A percentile compares a stretch with the other conserved stretches of the same genome.
These are phyloP conservation scores for Nyleta sp. DNA, from an alignment of 2,888 invertebrate genomes.

Conservation along the genomic window DNA sequence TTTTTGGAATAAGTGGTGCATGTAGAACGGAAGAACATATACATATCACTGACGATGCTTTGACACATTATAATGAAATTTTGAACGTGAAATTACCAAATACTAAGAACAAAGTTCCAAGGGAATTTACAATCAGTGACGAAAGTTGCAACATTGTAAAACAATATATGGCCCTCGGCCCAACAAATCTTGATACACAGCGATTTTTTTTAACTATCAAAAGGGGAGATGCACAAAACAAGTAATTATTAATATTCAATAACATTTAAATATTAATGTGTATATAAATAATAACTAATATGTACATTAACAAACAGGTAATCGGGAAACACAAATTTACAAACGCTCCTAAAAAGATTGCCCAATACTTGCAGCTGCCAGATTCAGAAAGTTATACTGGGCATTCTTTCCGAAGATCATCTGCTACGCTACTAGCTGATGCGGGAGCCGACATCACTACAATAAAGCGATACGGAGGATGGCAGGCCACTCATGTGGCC, in stretches of 20 bases:
- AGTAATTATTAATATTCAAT: not conserved
- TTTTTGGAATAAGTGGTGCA: too few species aligned
- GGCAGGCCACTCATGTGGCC: too few species aligned
- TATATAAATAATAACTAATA: too few species aligned
- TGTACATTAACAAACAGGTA: not conserved
- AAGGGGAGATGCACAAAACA: constrained; percentile 1
- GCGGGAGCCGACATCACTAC: too few species aligned
- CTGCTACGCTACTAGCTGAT: too few species aligned
- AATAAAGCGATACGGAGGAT: too few species aligned
- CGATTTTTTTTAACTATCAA: constrained; percentile 4
- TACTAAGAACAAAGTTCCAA: constrained; percentile 1
- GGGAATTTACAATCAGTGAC: constrained; percentile 18
- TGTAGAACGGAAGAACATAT: too few species aligned
- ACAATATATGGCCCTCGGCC: constrained; percentile 1
- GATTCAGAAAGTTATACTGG: too few species aligned
- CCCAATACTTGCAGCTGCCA: constrained; percentile 11
- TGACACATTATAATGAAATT: too few species aligned
- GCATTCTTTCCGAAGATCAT: too few species aligned
- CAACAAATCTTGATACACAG: not conserved
- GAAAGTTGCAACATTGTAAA: constrained; percentile 6
- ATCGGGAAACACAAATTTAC: constrained; percentile 24
- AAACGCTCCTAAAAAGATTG: constrained; percentile 5
- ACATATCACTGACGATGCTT: too few species aligned
- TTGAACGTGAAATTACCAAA: constrained; percentile 3
- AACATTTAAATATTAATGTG: not conserved